Evolutionary conservation across 2,888 invertebrate genomes (phyloP).

Genomic region (Pandemis heparana): DNA sequence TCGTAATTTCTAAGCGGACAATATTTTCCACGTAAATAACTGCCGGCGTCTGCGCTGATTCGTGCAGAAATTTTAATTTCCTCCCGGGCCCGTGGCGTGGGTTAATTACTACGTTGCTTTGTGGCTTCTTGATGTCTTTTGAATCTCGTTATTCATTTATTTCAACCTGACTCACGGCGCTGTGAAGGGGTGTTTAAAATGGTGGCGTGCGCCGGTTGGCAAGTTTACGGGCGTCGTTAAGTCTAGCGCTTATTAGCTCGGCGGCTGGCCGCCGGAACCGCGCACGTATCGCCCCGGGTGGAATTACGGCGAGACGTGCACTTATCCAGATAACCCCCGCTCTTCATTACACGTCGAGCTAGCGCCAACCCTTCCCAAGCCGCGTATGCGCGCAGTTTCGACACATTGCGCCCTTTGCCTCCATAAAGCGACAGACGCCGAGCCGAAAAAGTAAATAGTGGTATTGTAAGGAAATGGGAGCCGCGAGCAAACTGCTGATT

Average conservation of each 20-base stretch:
- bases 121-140: conserved; percentile 3
- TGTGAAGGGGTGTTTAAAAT: neutral
- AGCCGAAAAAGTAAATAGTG: conserved; percentile 3
- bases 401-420: neutral
- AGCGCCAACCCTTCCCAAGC: neutral
- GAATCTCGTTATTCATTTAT: conserved; percentile 7
- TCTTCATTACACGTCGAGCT: conserved; percentile 7
- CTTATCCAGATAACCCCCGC: neutral
- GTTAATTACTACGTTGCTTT: conserved; percentile 4
- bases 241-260: neutral
- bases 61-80: conserved; percentile 46
- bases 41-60: conserved; percentile 22
- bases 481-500: conserved; percentile 9
- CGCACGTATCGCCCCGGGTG: neutral
- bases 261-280: neutral
- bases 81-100: conserved; percentile 21
- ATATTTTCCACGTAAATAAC: conserved; percentile 23
- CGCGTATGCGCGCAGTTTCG: neutral
- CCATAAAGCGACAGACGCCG: conserved; percentile 5
- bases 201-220: neutral
- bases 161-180: neutral
- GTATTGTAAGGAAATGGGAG: neutral
- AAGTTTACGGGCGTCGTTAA: neutral
- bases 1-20: neutral
- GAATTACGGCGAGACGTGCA: neutral